A percentile compares a stretch with the other conserved stretches of the same genome.
Evolutionary conservation across 2,888 invertebrate genomes (phyloP).

Genomic region (Drosophila paramelanica): DNA sequence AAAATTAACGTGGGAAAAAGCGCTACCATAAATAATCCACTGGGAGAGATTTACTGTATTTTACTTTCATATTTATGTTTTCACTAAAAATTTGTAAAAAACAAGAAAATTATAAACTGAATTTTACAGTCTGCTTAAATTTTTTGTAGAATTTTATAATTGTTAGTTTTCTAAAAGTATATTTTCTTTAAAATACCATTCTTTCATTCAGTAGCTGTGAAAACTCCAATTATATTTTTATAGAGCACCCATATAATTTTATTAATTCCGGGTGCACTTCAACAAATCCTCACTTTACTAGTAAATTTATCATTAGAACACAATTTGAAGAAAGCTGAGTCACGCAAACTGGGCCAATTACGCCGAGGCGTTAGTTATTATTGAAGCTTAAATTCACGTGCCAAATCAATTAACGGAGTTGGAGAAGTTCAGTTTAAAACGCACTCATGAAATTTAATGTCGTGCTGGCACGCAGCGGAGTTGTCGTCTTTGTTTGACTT

Average conservation of each 20-base stretch:
- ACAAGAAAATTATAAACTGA: no score
- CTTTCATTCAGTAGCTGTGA: no score
- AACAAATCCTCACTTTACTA: constrained; percentile 5
- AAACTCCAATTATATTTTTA: background rate
- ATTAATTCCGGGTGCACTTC: background rate
- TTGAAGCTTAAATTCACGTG: constrained; percentile 3
- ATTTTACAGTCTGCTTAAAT: no score
- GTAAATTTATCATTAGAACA: background rate
- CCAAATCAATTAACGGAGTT: constrained; percentile 23
- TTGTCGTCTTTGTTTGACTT: constrained; percentile 42
- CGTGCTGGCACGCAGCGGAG: constrained; percentile 40
- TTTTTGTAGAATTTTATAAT: no score
- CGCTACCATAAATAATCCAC: no score
- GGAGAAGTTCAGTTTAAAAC: constrained; percentile 39
- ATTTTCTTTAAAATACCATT: no score
- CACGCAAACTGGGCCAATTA: constrained; percentile 48
- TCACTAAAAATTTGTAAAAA: no score
- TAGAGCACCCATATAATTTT: background rate
- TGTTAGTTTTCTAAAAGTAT: no score
- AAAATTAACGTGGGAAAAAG: no score
- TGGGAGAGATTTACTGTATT: no score
- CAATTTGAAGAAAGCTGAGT: background rate
- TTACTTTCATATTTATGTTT: no score
- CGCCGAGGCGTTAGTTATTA: constrained; percentile 22
- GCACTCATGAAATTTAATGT: constrained; percentile 61